phyloP scores from a whole-genome alignment of 2,888 invertebrate species.

The Scaptomyza polygonia region DNA sequence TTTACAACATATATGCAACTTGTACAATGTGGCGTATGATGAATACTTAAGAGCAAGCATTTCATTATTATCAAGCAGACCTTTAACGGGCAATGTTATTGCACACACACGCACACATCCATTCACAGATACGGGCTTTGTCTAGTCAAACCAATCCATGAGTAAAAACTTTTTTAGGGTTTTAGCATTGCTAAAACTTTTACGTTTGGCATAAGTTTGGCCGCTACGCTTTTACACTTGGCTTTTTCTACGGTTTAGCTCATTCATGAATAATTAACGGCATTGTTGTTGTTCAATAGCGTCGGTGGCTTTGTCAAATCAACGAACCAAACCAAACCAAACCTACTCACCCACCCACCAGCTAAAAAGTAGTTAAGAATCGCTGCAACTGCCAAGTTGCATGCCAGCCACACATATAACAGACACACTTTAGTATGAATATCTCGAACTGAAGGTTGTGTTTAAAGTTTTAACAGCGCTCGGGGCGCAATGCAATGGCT shows the following conservation, averaged over 20 bases:
- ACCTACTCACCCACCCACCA: not conserved
- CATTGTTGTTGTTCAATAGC: slow-evolving; percentile 66
- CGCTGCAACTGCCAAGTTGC: slow-evolving; percentile 32
- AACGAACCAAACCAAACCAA: slow-evolving; percentile 44
- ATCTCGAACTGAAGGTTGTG: slow-evolving; percentile 24
- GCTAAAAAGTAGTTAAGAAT: slow-evolving; percentile 64
- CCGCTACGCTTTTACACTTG: slow-evolving; percentile 48
- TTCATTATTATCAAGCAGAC: slow-evolving; percentile 68
- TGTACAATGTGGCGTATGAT: slow-evolving; percentile 66
- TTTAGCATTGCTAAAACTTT: slow-evolving; percentile 56
- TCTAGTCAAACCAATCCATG: slow-evolving; percentile 64
- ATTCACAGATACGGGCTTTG: slow-evolving; percentile 26
- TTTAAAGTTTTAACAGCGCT: slow-evolving; percentile 63
- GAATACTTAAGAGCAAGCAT: slow-evolving; percentile 63
- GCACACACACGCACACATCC: slow-evolving; percentile 3
- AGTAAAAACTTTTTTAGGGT: slow-evolving; percentile 51
- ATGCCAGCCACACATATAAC: slow-evolving; percentile 2
- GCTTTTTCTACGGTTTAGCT: slow-evolving; percentile 54
- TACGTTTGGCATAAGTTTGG: slow-evolving; percentile 56
- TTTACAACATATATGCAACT: slow-evolving; percentile 75
- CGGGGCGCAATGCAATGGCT: slow-evolving; percentile 32
- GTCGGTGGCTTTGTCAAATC: slow-evolving; percentile 54
- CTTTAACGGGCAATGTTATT: slow-evolving; percentile 29
- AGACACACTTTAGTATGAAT: slow-evolving; percentile 12
- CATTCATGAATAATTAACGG: slow-evolving; percentile 78